Percentiles rank a stretch among this genome's conserved stretches.
Evolutionary conservation across 2,797 vertebrate species (phyloP).

Genomic region (Thalassophryne amazonica): DNA sequence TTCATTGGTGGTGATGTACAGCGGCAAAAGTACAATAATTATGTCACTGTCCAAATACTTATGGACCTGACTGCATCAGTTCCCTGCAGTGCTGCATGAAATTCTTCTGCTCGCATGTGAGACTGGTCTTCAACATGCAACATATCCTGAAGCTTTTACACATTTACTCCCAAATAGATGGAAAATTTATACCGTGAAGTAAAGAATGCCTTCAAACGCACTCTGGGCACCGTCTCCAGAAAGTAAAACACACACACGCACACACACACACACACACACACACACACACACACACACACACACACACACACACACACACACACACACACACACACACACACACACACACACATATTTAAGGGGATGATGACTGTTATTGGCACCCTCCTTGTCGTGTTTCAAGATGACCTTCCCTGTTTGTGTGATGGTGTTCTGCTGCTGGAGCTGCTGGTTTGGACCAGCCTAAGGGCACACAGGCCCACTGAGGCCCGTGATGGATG

Average conservation of each 20-base stretch:
- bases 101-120: conserved; percentile 20
- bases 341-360: conserved; percentile 15
- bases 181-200: conserved; percentile 53
- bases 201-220: conserved; percentile 22
- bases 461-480: conserved; percentile 61
- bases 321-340: conserved; percentile 1
- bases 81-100: conserved; percentile 51
- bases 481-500: conserved; percentile 68
- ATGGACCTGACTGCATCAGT: conserved; percentile 35
- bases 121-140: conserved; percentile 44
- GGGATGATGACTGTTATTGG: conserved; percentile 64
- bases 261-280: conserved; percentile 1
- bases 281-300: conserved; percentile 14
- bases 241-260: conserved; percentile 4
- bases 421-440: conserved; percentile 44
- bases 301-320: background rate
- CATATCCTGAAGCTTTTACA: conserved; percentile 28
- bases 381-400: conserved; percentile 56
- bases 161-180: conserved; percentile 20
- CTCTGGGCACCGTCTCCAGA: conserved; percentile 14
- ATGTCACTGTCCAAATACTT: no score
- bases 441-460: conserved; percentile 42
- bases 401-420: conserved; percentile 62
- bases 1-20: no score
- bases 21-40: no score